phyloP scores from a whole-genome alignment of 2,797 vertebrate genomes.

The Mormyrus hasselquistii region DNA sequence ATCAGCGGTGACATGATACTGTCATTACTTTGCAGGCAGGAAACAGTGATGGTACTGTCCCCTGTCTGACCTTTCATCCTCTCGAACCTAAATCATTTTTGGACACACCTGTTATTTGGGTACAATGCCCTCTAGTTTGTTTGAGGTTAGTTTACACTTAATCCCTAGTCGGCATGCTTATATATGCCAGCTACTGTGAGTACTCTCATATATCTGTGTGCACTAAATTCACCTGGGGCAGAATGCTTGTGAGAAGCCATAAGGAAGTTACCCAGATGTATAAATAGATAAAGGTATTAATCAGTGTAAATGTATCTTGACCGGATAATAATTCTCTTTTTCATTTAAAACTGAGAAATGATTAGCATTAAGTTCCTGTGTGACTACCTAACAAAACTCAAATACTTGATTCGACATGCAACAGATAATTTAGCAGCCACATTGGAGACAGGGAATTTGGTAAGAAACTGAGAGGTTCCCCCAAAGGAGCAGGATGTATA shows the following conservation, averaged over 20 bases:
- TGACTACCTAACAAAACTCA: neutral
- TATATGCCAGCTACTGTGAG: neutral
- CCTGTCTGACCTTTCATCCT: neutral
- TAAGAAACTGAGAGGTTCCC: neutral
- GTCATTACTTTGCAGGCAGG: neutral
- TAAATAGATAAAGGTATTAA: neutral
- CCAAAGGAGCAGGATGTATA: neutral
- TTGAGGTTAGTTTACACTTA: neutral
- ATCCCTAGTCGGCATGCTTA: neutral
- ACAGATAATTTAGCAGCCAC: neutral
- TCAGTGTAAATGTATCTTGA: neutral
- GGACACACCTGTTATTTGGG: neutral
- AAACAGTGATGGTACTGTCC: neutral
- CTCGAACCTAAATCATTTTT: neutral
- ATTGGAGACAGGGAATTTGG: neutral
- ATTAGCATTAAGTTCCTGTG: neutral
- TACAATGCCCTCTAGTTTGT: neutral
- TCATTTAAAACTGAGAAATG: neutral
- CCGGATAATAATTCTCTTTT: neutral
- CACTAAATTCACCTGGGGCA: neutral
- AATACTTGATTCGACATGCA: neutral
- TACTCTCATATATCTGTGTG: neutral
- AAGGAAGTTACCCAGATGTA: neutral
- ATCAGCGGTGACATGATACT: neutral
- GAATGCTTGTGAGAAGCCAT: neutral